Evolutionary conservation across 2,113 vertebrate species (phyloP).

Genomic region (Lichenostomus cassidix): DNA sequence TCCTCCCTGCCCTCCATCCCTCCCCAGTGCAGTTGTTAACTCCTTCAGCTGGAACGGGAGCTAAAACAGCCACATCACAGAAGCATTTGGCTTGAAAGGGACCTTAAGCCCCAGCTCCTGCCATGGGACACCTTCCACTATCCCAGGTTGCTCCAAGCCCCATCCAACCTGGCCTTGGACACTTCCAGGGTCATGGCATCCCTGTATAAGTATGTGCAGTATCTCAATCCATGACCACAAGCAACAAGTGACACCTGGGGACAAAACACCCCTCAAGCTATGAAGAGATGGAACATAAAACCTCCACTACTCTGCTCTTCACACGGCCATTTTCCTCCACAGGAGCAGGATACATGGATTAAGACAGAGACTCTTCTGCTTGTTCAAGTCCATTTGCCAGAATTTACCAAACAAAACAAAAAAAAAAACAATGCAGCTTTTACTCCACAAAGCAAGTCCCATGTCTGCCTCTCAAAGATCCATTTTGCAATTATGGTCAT

Average conservation of each 20-base stretch:
- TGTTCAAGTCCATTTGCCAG: neutral
- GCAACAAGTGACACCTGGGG: neutral
- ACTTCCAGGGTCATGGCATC: neutral
- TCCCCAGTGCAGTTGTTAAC: neutral
- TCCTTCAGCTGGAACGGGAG: neutral
- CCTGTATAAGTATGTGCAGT: neutral
- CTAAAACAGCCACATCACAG: accelerated
- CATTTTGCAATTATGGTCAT: neutral
- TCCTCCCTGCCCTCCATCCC: neutral
- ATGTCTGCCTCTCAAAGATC: neutral
- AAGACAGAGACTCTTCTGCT: neutral
- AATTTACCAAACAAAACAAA: neutral
- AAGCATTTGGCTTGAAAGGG: neutral
- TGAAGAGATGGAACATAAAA: neutral
- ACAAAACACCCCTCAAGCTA: neutral
- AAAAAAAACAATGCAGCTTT: neutral
- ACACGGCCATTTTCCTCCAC: neutral
- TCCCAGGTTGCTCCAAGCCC: neutral
- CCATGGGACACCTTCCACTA: neutral
- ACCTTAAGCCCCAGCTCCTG: neutral
- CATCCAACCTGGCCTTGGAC: neutral
- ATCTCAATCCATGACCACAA: neutral
- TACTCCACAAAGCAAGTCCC: neutral
- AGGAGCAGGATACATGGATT: neutral
- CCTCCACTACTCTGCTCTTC: no score